These are phyloP conservation scores for Amiota minor DNA, from an alignment of 2,888 invertebrate species.

Conservation along the genomic window DNA sequence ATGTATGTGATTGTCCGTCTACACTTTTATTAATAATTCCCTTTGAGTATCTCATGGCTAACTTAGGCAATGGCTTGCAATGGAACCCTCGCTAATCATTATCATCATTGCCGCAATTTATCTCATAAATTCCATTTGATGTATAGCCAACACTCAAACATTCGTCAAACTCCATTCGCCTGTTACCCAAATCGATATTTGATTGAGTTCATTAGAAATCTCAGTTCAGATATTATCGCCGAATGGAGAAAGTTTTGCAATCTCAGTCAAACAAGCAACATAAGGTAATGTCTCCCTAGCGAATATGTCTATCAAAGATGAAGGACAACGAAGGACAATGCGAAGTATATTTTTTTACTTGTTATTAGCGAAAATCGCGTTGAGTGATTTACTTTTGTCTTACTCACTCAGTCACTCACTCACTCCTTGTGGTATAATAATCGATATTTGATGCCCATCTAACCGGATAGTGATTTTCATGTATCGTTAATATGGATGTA, in stretches of 20 bases:
- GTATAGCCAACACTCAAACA: slow-evolving; percentile 35
- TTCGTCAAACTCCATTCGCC: slow-evolving; percentile 39
- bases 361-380: slow-evolving; percentile 68
- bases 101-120: slow-evolving; percentile 50
- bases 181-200: slow-evolving; percentile 68
- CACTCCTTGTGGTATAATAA: too few relatives aligned
- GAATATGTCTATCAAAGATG: slow-evolving; percentile 9
- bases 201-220: slow-evolving; percentile 70
- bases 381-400: slow-evolving; percentile 70
- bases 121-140: slow-evolving; percentile 69
- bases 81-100: slow-evolving; percentile 29
- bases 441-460: slow-evolving; percentile 17
- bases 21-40: slow-evolving; percentile 66
- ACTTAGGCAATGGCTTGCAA: slow-evolving; percentile 35
- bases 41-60: slow-evolving; percentile 53
- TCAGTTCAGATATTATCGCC: slow-evolving; percentile 52
- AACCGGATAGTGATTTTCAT: neutral
- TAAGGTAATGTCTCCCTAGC: slow-evolving; percentile 63
- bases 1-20: neutral
- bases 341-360: slow-evolving; percentile 53
- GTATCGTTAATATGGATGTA: neutral
- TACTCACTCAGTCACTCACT: slow-evolving; percentile 15
- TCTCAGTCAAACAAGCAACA: slow-evolving; percentile 38
- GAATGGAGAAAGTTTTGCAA: slow-evolving; percentile 31
- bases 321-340: neutral